Percentiles rank a stretch among this genome's conserved stretches.
Conservation (phyloP, 1,140 invertebrate genomes). For the Orchestia grillus region DNA sequence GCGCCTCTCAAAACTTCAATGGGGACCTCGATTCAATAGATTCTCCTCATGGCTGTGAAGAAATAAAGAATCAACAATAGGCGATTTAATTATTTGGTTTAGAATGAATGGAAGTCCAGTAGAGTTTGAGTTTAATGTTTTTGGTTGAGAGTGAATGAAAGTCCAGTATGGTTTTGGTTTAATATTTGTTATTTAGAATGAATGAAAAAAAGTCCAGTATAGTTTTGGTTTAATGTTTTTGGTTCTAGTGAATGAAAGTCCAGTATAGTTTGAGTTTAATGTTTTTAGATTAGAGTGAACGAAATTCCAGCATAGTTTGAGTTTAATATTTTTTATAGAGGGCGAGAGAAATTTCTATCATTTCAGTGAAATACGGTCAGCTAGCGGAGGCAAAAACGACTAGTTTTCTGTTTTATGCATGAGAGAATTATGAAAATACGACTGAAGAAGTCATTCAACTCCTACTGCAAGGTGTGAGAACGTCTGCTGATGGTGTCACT, state of each 20-base stretch:
- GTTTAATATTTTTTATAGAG: not conserved
- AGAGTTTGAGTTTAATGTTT: no score
- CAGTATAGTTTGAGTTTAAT: no score
- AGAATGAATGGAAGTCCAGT: no score
- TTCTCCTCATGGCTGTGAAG: not conserved
- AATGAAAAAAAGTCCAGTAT: no score
- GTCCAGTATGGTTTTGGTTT: no score
- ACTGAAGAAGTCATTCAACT: not conserved
- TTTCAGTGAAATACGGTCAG: not conserved
- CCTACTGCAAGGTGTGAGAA: not conserved
- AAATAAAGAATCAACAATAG: not conserved
- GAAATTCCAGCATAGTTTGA: not conserved
- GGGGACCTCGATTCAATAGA: not conserved
- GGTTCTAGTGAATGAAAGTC: no score
- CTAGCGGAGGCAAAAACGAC: not conserved
- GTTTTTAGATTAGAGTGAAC: no score
- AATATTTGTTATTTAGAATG: no score
- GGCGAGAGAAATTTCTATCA: not conserved
- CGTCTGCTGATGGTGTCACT: no score
- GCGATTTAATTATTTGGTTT: not conserved
- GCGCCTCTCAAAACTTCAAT: not conserved
- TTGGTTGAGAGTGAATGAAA: no score
- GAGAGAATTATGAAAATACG: not conserved
- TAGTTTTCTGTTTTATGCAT: not conserved
- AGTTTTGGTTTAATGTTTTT: no score